A percentile compares a stretch with the other conserved stretches of the same genome.
These are phyloP conservation scores for Amphipoea oculea DNA, from an alignment of 2,888 invertebrate genomes.

Conservation along the genomic window DNA sequence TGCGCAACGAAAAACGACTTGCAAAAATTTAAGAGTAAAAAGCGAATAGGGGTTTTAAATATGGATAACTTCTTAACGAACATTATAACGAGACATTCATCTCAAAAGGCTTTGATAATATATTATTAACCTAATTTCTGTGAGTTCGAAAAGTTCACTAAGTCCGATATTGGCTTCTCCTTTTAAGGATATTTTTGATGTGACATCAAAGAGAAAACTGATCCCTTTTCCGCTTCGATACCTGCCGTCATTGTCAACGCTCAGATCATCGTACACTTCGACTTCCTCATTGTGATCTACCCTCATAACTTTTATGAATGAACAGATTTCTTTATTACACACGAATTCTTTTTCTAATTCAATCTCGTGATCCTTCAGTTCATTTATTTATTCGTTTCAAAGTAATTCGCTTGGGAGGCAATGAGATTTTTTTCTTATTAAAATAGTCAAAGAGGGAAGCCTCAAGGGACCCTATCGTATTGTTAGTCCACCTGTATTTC, in stretches of 20 bases:
- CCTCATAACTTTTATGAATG: slow-evolving; percentile 87
- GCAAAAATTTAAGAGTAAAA: slow-evolving; percentile 14
- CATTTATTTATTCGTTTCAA: slow-evolving; percentile 88
- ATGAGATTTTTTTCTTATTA: slow-evolving; percentile 84
- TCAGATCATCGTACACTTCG: slow-evolving; percentile 76
- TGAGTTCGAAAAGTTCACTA: slow-evolving; percentile 69
- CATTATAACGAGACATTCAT: slow-evolving; percentile 13
- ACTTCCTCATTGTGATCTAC: slow-evolving; percentile 82
- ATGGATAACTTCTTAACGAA: not conserved
- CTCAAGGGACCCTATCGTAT: slow-evolving; percentile 80
- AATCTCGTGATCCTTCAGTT: slow-evolving; percentile 85
- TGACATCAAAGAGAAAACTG: slow-evolving; percentile 87
- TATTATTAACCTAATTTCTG: slow-evolving; percentile 68
- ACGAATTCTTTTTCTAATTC: slow-evolving; percentile 88
- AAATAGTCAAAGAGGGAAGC: slow-evolving; percentile 85
- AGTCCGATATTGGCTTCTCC: slow-evolving; percentile 71
- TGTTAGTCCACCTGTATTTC: slow-evolving; percentile 88
- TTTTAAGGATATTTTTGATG: slow-evolving; percentile 80
- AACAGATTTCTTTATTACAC: slow-evolving; percentile 86
- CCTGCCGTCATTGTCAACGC: slow-evolving; percentile 84
- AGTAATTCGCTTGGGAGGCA: slow-evolving; percentile 83
- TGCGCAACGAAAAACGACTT: slow-evolving; percentile 28
- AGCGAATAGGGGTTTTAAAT: slow-evolving; percentile 11
- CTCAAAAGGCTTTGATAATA: slow-evolving; percentile 26
- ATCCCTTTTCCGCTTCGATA: slow-evolving; percentile 87